A percentile compares a stretch with the other conserved stretches of the same genome.
phyloP scores from a whole-genome alignment of 1,140 invertebrate species.

The Drusus annulatus region DNA sequence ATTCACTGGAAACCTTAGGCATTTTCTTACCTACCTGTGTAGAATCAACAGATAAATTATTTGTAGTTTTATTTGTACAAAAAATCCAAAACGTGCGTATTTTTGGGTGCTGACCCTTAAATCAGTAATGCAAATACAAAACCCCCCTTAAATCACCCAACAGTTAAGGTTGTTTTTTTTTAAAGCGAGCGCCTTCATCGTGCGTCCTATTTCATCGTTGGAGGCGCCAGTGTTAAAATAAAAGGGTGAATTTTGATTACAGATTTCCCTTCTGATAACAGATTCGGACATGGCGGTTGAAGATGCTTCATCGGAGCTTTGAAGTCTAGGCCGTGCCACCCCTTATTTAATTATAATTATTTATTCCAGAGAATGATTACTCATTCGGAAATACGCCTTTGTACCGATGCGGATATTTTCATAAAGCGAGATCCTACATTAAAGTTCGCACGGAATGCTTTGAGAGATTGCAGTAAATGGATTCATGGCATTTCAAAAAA shows the following conservation, averaged over 20 bases:
- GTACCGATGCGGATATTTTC: slow-evolving; percentile 22
- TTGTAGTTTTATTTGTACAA: too few relatives aligned
- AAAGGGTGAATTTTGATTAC: slow-evolving; percentile 30
- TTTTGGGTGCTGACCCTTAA: too few relatives aligned
- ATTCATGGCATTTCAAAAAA: slow-evolving; percentile 11
- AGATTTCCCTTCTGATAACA: slow-evolving; percentile 9
- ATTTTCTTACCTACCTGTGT: too few relatives aligned
- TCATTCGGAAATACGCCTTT: slow-evolving; percentile 37
- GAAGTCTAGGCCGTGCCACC: neutral
- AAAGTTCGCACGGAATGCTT: neutral
- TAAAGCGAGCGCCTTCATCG: too few relatives aligned
- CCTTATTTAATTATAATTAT: slow-evolving; percentile 10
- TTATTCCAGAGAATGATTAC: slow-evolving; percentile 23
- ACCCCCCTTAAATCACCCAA: too few relatives aligned
- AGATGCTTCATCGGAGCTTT: slow-evolving; percentile 4
- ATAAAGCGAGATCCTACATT: neutral
- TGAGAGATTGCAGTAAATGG: neutral
- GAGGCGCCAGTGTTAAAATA: neutral
- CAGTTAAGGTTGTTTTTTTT: too few relatives aligned
- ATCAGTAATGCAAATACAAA: too few relatives aligned
- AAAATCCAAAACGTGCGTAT: too few relatives aligned
- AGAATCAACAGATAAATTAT: too few relatives aligned
- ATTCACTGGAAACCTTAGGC: too few relatives aligned
- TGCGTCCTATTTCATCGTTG: too few relatives aligned
- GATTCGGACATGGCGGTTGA: slow-evolving; percentile 9